Evolutionary conservation across 2,888 invertebrate species (phyloP).

Genomic region (Coelopa pilipes): DNA sequence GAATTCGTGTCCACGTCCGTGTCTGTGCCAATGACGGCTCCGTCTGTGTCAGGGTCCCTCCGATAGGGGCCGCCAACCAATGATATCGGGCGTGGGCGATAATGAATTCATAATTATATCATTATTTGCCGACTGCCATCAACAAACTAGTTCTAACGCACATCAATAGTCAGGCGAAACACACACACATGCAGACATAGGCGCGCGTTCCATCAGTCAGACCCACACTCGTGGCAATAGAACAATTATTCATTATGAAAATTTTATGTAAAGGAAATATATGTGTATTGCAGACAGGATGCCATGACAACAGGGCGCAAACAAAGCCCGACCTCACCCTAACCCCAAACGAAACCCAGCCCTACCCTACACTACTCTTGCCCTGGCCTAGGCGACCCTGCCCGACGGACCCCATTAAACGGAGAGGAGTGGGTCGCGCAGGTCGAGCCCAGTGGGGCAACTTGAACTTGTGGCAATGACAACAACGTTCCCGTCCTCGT

Average conservation of each 20-base stretch:
- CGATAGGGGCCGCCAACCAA: too few relatives aligned
- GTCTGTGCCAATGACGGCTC: too few relatives aligned
- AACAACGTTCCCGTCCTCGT: background rate
- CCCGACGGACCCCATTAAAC: slow-evolving; percentile 16
- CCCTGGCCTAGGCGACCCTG: too few relatives aligned
- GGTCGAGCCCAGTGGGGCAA: background rate
- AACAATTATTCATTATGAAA: slow-evolving; percentile 20
- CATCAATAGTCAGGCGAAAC: too few relatives aligned
- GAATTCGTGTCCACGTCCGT: too few relatives aligned
- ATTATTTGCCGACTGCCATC: slow-evolving; percentile 31
- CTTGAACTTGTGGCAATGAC: slow-evolving; percentile 33
- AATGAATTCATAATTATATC: slow-evolving; percentile 26
- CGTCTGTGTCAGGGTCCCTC: too few relatives aligned
- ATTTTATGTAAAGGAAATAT: background rate
- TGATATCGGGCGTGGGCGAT: background rate
- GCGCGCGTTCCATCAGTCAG: background rate
- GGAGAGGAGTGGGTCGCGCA: too few relatives aligned
- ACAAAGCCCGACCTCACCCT: slow-evolving; percentile 13
- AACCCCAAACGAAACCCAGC: too few relatives aligned
- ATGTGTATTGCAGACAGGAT: slow-evolving; percentile 12
- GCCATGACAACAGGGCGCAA: slow-evolving; percentile 32
- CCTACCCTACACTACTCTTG: too few relatives aligned
- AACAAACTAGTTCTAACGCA: background rate
- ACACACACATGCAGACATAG: slow-evolving; percentile 2
- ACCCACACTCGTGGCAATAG: slow-evolving; percentile 6